phyloP scores from a whole-genome alignment of 2,113 vertebrate genomes.

The Andinoacara biseriatus region DNA sequence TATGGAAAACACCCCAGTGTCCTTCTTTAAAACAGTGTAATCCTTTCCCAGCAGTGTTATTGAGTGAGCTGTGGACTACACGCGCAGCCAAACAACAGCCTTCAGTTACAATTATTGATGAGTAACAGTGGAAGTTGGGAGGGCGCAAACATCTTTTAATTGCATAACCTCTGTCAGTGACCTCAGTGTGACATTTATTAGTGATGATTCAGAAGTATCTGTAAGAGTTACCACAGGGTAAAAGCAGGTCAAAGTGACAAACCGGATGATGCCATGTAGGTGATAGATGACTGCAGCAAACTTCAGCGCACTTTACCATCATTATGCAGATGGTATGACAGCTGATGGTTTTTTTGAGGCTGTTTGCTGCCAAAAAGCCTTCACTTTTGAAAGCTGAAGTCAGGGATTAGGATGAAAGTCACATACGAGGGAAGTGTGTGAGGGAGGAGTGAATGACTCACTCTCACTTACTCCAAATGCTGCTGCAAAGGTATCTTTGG shows the following conservation, averaged over 20 bases:
- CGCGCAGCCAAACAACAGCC: background rate
- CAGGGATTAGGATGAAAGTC: conserved; percentile 48
- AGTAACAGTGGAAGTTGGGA: background rate
- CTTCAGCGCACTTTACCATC: conserved; percentile 28
- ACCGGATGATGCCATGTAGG: conserved; percentile 32
- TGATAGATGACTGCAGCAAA: conserved; percentile 55
- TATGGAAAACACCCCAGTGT: background rate
- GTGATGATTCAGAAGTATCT: background rate
- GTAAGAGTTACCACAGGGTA: background rate
- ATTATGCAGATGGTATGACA: conserved; percentile 48
- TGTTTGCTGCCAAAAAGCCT: conserved; percentile 48
- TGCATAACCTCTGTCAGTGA: background rate
- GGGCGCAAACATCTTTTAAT: conserved; percentile 19
- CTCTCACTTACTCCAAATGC: conserved; percentile 14
- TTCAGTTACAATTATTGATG: conserved; percentile 18
- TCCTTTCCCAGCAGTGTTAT: background rate
- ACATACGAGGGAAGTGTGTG: conserved; percentile 26
- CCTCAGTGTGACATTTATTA: background rate
- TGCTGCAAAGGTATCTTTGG: conserved; percentile 36
- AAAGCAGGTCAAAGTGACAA: conserved; percentile 37
- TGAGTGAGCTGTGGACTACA: background rate
- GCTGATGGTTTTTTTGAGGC: conserved; percentile 59
- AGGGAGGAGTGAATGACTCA: conserved; percentile 48
- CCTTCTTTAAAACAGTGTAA: background rate
- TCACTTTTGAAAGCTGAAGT: conserved; percentile 34